These are phyloP conservation scores for Dermolepida albohirtum DNA, from an alignment of 2,888 invertebrate species.

Conservation along the genomic window DNA sequence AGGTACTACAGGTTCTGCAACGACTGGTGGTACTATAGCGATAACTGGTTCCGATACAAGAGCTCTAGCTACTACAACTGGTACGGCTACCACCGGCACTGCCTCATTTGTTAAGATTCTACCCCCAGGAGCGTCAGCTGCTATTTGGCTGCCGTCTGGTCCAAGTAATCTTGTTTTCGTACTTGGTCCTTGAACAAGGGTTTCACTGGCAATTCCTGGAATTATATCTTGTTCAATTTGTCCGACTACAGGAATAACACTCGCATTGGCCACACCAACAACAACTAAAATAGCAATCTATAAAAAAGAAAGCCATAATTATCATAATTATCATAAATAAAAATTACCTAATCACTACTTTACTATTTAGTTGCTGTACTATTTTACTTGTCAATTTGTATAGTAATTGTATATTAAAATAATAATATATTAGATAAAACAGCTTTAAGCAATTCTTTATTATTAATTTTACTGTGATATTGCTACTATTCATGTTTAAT, in stretches of 20 bases:
- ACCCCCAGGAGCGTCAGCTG: slow-evolving; percentile 46
- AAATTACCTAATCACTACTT: too few species aligned
- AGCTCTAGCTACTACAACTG: slow-evolving; percentile 30
- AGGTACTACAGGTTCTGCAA: slow-evolving; percentile 34
- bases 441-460: too few species aligned
- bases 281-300: slow-evolving; percentile 29
- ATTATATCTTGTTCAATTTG: slow-evolving; percentile 43
- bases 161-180: slow-evolving; percentile 45
- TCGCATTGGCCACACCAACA: slow-evolving; percentile 43
- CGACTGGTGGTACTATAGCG: slow-evolving; percentile 23
- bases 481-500: too few species aligned
- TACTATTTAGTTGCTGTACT: too few species aligned
- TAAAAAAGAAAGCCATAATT: neutral
- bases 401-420: too few species aligned
- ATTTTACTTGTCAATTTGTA: too few species aligned
- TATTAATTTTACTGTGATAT: too few species aligned
- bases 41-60: slow-evolving; percentile 24
- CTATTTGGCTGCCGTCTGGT: slow-evolving; percentile 46
- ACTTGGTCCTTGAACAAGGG: slow-evolving; percentile 47
- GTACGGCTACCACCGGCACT: slow-evolving; percentile 14
- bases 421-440: too few species aligned
- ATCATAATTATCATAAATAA: too few species aligned
- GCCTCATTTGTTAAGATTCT: slow-evolving; percentile 37
- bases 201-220: slow-evolving; percentile 39
- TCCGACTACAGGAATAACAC: slow-evolving; percentile 41